Conservation (phyloP, 2,113 vertebrate species). For the Phrynosoma platyrhinos region DNA sequence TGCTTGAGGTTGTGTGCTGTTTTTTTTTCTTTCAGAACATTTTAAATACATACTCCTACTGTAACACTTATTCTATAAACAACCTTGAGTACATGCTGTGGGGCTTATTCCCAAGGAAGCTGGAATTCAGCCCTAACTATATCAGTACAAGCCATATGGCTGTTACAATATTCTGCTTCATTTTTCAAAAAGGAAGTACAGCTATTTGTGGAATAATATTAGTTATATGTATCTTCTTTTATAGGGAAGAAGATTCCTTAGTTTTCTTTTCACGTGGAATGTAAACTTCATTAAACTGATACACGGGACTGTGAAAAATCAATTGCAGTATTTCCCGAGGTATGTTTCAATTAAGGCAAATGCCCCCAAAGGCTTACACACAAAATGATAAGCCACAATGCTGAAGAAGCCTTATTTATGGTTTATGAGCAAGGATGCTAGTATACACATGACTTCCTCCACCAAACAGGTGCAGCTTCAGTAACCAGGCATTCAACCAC, state of each 20-base stretch:
- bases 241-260: slow-evolving; percentile 94
- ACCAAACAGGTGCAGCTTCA: not conserved
- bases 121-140: not conserved
- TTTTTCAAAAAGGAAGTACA: not conserved
- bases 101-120: not conserved
- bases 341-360: slow-evolving; percentile 69
- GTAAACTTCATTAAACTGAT: slow-evolving; percentile 90
- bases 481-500: not conserved
- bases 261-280: slow-evolving; percentile 93
- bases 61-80: not conserved
- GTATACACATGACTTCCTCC: not conserved
- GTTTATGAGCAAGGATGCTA: slow-evolving; percentile 17
- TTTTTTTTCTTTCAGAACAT: not conserved
- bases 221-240: slow-evolving; percentile 29
- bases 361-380: not conserved
- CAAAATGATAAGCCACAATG: not conserved
- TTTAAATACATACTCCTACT: not conserved
- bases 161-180: not conserved
- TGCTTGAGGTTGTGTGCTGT: not conserved
- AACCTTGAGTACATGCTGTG: not conserved
- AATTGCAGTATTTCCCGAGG: slow-evolving; percentile 89
- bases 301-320: slow-evolving; percentile 94
- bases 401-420: not conserved
- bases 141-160: not conserved
- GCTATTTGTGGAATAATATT: not conserved